Conservation (phyloP, 2,888 invertebrate species). For the Ptychoptera contaminata region DNA sequence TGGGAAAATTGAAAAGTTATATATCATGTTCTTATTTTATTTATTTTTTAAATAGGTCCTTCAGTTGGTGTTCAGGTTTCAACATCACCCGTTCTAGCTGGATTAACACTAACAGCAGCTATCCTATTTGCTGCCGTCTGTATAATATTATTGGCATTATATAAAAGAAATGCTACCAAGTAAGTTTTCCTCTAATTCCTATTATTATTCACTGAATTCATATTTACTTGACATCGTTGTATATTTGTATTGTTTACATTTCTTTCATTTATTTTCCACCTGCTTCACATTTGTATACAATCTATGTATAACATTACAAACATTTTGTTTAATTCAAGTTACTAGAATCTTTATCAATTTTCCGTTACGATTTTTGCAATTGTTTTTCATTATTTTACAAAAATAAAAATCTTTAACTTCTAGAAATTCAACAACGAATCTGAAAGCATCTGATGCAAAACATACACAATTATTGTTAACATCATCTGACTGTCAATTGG, state of each 20-base stretch:
- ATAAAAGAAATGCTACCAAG: slow-evolving; percentile 30
- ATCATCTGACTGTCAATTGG: slow-evolving; percentile 31
- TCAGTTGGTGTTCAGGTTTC: slow-evolving; percentile 42
- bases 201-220: too few relatives aligned
- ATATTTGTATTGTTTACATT: too few relatives aligned
- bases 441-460: slow-evolving; percentile 25
- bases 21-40: neutral
- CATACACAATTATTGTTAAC: slow-evolving; percentile 30
- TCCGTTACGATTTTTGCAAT: too few relatives aligned
- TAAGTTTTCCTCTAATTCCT: slow-evolving; percentile 19
- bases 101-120: slow-evolving; percentile 60
- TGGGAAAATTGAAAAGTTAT: neutral
- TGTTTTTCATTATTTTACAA: too few relatives aligned
- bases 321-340: too few relatives aligned
- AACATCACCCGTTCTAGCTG: slow-evolving; percentile 60
- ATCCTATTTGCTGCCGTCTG: slow-evolving; percentile 60
- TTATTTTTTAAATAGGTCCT: slow-evolving; percentile 37
- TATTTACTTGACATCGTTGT: too few relatives aligned
- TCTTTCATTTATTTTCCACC: too few relatives aligned
- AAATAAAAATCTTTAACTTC: slow-evolving; percentile 9
- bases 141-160: slow-evolving; percentile 58
- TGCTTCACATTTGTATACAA: too few relatives aligned
- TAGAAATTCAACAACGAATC: slow-evolving; percentile 28
- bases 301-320: too few relatives aligned
- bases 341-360: too few relatives aligned